Evolutionary conservation across 1,140 invertebrate genomes (phyloP), one percentile per base, ranked within the genome.

Genomic region (Drosophila varians): DNA sequence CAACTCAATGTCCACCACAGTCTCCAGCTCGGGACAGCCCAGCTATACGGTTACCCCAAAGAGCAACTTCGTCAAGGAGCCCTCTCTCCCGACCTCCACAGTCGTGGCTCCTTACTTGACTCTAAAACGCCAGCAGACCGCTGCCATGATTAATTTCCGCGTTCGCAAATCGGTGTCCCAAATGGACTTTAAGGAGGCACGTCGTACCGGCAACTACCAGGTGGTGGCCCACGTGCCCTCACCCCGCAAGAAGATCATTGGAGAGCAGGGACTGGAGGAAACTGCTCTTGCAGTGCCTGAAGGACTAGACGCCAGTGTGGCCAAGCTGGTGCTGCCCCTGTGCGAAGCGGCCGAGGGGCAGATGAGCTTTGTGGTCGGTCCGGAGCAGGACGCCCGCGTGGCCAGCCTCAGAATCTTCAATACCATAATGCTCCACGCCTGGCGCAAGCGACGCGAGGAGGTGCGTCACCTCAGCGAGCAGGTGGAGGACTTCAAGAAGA

Each of bases 381-480:
- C 42, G 0, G 88, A 74, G 5, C 74, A 73, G 48, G 84, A 88
- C 42, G 38, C 70, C 45, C 86, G 76, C 9, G 45, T 79, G 7
- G 90, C 87, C 28, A 90, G 87, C 4, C 34, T 90, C 45, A 73
- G 80, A 11, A 86, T 90, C 5, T 90, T 90, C 14, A 84, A 90
- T 3, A 73, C 74, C 6, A 75, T 90, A 4, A 77, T 90, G 79
- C 21, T 90, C 40, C 86, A 75, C n/a, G 69, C 79, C 23, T 90
- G 79, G 90, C 87, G 90, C 6, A 74, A 74, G 0, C 61, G 89
- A 1, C 75, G 89, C 0, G 68, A 76, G 8, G 83, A 89, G 9
- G 77, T 90, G 1, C 75, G 76, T 11, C 34, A 70, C 2, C 62
- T 90, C 12, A 62, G 9, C 19, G 72, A 83, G 4, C 83, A 90